Conservation (phyloP, 1,140 invertebrate genomes). For the Macrocentrus cingulum region DNA sequence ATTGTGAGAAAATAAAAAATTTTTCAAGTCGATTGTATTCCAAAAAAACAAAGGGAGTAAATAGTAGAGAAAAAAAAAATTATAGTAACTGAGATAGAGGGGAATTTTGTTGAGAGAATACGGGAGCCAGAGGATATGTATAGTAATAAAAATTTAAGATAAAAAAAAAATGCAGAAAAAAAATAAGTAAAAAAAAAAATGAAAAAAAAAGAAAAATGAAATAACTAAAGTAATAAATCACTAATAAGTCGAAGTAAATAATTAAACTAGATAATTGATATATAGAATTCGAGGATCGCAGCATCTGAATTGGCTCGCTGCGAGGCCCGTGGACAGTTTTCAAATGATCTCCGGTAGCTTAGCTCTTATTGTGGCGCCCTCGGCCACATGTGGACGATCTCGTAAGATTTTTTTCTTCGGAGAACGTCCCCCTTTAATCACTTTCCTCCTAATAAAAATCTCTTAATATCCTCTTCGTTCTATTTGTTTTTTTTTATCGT, state of each 20-base stretch:
- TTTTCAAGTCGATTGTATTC: constrained; percentile 37
- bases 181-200: constrained; percentile 48
- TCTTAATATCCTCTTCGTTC: constrained; percentile 14
- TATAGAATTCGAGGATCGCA: constrained; percentile 51
- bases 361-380: constrained; percentile 55
- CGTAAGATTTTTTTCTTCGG: constrained; percentile 36
- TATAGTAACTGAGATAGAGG: constrained; percentile 23
- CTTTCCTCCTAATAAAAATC: background rate
- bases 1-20: background rate
- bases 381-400: constrained; percentile 41
- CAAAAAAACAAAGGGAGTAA: constrained; percentile 34
- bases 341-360: constrained; percentile 61
- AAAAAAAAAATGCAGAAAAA: constrained; percentile 42
- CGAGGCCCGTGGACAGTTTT: constrained; percentile 59
- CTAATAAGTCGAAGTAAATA: constrained; percentile 55
- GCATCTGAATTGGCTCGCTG: constrained; percentile 58
- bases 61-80: constrained; percentile 24
- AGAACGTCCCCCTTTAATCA: constrained; percentile 31
- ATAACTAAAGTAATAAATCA: constrained; percentile 54
- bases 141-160: constrained; percentile 46
- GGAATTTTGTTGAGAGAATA: constrained; percentile 26
- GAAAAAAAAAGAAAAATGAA: constrained; percentile 50
- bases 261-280: constrained; percentile 60
- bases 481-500: constrained; percentile 13
- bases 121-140: constrained; percentile 42